Conservation (phyloP, 1,140 invertebrate species). For the Archivesica marissinica region DNA sequence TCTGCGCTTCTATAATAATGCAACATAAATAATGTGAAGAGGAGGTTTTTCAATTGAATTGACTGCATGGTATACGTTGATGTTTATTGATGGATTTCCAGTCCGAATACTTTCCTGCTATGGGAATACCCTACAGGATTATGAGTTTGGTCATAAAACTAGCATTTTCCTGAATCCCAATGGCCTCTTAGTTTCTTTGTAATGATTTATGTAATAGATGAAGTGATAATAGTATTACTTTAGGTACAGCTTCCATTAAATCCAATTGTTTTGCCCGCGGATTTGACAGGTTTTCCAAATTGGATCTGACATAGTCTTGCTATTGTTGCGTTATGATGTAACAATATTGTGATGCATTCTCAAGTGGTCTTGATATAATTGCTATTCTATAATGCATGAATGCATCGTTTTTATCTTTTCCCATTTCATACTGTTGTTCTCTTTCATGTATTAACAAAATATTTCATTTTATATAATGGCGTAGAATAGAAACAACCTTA, state of each 20-base stretch:
- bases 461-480: too few species aligned
- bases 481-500: too few species aligned
- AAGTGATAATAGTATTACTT: slow-evolving; percentile 8
- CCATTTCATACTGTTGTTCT: too few species aligned
- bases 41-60: too few species aligned
- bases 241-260: slow-evolving; percentile 16
- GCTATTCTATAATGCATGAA: too few species aligned
- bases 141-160: neutral
- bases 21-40: too few species aligned
- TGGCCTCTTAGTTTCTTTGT: neutral
- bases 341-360: too few species aligned
- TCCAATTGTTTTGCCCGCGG: neutral
- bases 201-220: slow-evolving; percentile 7
- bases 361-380: too few species aligned
- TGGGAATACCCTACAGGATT: neutral
- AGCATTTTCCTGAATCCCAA: neutral
- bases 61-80: neutral
- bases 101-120: neutral
- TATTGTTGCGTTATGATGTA: too few species aligned
- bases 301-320: slow-evolving; percentile 11
- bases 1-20: too few species aligned
- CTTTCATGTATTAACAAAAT: too few species aligned
- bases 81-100: neutral
- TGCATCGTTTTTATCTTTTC: too few species aligned
- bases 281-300: slow-evolving; percentile 15